These are phyloP conservation scores for Pogoniulus pusillus DNA, from an alignment of 2,797 vertebrate genomes.

Conservation along the genomic window DNA sequence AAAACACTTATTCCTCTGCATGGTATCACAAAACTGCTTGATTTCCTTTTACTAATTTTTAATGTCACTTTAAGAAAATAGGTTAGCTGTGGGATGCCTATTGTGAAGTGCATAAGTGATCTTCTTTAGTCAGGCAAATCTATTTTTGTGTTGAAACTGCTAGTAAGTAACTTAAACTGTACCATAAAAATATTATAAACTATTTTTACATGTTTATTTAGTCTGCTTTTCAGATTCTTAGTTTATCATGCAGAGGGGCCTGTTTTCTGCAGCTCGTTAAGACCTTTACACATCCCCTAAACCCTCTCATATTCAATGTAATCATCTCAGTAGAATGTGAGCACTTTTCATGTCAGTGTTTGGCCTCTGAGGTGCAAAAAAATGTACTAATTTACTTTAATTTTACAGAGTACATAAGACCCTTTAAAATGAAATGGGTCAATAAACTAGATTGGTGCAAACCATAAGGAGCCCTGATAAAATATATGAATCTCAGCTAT, in stretches of 20 bases:
- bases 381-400: constrained; percentile 35
- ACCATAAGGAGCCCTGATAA: neutral
- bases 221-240: neutral
- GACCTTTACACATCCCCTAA: neutral
- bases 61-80: constrained; percentile 49
- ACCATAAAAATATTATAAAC: neutral
- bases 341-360: neutral
- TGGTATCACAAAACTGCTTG: constrained; percentile 44
- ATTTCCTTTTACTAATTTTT: constrained; percentile 56
- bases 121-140: neutral
- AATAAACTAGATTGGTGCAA: constrained; percentile 22
- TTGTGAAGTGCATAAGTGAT: constrained; percentile 1
- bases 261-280: neutral
- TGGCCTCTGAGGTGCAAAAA: constrained; percentile 33
- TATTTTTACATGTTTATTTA: neutral
- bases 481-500: constrained; percentile 5
- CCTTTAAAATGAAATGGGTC: constrained; percentile 22
- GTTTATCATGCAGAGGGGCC: neutral
- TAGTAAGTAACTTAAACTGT: neutral
- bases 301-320: constrained; percentile 6
- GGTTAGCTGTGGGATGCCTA: constrained; percentile 44
- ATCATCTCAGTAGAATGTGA: neutral
- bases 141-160: constrained; percentile 23
- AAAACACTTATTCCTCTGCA: constrained; percentile 43
- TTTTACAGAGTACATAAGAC: neutral